Percentiles rank a stretch among this genome's conserved stretches.
Evolutionary conservation across 2,113 vertebrate species (phyloP).

Genomic region (Notothenia rossii): DNA sequence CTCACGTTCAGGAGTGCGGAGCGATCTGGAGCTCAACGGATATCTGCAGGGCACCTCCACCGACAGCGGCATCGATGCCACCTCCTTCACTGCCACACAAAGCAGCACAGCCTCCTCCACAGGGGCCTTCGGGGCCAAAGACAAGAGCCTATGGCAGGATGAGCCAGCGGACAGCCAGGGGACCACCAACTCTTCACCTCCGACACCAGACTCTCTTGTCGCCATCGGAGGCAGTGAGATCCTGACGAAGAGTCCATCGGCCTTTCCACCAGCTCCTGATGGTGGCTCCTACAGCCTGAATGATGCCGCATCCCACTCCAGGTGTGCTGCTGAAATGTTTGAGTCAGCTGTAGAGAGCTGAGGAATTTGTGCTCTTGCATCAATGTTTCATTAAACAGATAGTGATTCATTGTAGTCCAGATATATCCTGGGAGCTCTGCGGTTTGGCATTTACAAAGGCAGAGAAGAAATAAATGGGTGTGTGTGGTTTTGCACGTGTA

Average conservation of each 20-base stretch:
- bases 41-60: slow-evolving; percentile 93
- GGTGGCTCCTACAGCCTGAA: slow-evolving; percentile 87
- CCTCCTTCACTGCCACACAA: slow-evolving; percentile 91
- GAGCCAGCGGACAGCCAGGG: slow-evolving; percentile 85
- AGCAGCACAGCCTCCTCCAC: slow-evolving; percentile 86
- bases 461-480: slow-evolving; percentile 36
- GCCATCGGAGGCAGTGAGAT: slow-evolving; percentile 82
- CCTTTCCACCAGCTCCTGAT: slow-evolving; percentile 86
- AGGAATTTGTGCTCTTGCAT: slow-evolving; percentile 37
- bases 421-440: slow-evolving; percentile 59
- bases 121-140: slow-evolving; percentile 82
- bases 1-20: slow-evolving; percentile 87
- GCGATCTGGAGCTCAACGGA: slow-evolving; percentile 89
- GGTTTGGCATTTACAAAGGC: slow-evolving; percentile 60
- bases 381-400: slow-evolving; percentile 56
- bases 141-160: slow-evolving; percentile 90
- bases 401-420: slow-evolving; percentile 65
- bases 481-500: slow-evolving; percentile 50
- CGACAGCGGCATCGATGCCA: slow-evolving; percentile 94
- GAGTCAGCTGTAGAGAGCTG: slow-evolving; percentile 38
- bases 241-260: slow-evolving; percentile 85
- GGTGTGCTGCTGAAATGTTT: slow-evolving; percentile 78
- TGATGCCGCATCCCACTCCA: slow-evolving; percentile 89
- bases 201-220: slow-evolving; percentile 79
- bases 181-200: slow-evolving; percentile 81